These are phyloP conservation scores for Syngnathus acus DNA, from an alignment of 2,797 vertebrate species.

Conservation along the genomic window DNA sequence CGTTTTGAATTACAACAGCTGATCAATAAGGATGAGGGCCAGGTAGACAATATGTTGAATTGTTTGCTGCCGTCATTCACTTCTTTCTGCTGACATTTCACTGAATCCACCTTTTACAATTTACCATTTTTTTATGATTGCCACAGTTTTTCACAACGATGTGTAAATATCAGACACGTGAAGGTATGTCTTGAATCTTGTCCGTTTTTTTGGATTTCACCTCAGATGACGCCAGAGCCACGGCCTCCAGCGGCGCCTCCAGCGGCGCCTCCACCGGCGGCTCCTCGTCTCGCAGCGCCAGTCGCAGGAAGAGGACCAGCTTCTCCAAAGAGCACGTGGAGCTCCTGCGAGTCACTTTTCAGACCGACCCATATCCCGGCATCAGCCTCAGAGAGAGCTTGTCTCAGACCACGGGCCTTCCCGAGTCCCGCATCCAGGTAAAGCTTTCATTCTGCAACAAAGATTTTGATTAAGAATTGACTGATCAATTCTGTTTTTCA, in stretches of 20 bases:
- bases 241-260: constrained; percentile 10
- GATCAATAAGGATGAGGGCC: too few relatives aligned
- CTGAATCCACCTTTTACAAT: not conserved
- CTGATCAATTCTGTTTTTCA: not conserved
- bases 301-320: constrained; percentile 72
- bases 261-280: not conserved
- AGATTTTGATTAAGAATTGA: not conserved
- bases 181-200: not conserved
- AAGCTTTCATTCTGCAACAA: not conserved
- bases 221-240: constrained; percentile 47
- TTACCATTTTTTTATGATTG: not conserved
- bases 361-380: constrained; percentile 71
- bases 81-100: not conserved
- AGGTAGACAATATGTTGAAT: too few relatives aligned
- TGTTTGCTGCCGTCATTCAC: not conserved
- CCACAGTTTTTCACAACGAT: not conserved
- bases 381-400: constrained; percentile 72
- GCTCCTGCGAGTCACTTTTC: constrained; percentile 63
- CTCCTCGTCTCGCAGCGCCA: constrained; percentile 52
- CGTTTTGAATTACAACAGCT: too few relatives aligned
- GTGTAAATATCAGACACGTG: not conserved
- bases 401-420: constrained; percentile 69
- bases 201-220: not conserved
- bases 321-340: constrained; percentile 74
- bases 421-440: constrained; percentile 76